Conservation (phyloP, 2,113 vertebrate species). For the Crotalus horridus region DNA sequence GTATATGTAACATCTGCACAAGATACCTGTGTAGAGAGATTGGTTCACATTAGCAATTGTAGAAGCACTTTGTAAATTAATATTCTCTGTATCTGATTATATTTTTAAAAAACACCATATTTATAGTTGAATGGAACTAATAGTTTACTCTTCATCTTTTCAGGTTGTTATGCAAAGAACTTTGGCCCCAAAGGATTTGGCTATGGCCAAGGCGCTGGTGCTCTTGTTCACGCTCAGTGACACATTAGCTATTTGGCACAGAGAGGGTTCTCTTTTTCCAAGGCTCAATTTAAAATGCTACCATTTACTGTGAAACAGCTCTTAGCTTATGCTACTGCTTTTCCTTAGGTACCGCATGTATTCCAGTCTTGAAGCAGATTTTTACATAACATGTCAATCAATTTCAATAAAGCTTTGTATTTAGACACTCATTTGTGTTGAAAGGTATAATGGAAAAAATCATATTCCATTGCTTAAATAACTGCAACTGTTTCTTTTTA, state of each 20-base stretch:
- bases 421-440: neutral
- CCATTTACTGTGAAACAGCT: constrained; percentile 68
- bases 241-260: neutral
- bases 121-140: neutral
- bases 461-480: neutral
- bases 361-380: constrained; percentile 23
- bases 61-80: neutral
- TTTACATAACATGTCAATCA: constrained; percentile 22
- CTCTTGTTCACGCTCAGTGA: constrained; percentile 80
- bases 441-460: neutral
- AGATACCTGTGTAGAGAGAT: neutral
- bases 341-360: constrained; percentile 14
- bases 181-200: constrained; percentile 84
- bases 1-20: neutral
- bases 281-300: constrained; percentile 38
- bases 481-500: neutral
- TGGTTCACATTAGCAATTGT: neutral
- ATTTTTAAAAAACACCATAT: neutral
- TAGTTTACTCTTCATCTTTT: constrained; percentile 8
- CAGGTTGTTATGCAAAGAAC: constrained; percentile 83
- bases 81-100: neutral
- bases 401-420: constrained; percentile 58
- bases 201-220: constrained; percentile 80
- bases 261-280: neutral
- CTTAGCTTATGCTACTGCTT: constrained; percentile 39